phyloP scores from a whole-genome alignment of 2,888 invertebrate species.

The Smittia sp. region DNA sequence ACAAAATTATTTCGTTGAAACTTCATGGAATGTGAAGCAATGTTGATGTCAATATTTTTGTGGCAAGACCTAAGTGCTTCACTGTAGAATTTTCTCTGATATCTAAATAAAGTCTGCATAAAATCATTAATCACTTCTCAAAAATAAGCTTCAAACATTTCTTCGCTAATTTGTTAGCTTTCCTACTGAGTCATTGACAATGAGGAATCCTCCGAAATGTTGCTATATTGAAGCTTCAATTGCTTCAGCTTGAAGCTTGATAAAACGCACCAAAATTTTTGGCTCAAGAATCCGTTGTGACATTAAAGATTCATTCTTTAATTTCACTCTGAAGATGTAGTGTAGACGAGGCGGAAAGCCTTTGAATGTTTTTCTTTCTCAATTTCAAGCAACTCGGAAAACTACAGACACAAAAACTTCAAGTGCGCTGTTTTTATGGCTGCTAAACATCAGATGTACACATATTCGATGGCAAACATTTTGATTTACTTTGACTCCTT shows the following conservation, averaged over 20 bases:
- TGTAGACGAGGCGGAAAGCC: neutral
- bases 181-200: too few species aligned
- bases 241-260: too few species aligned
- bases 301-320: conserved; percentile 41
- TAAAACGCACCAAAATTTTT: neutral
- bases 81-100: too few species aligned
- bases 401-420: conserved; percentile 18
- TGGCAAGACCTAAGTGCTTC: too few species aligned
- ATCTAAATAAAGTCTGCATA: too few species aligned
- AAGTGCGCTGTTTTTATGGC: conserved; percentile 32
- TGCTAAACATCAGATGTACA: neutral
- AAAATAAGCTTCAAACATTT: neutral
- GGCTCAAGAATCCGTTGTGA: neutral
- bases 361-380: conserved; percentile 10
- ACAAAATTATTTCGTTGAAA: neutral
- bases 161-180: neutral
- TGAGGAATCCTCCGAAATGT: too few species aligned
- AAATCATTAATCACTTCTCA: neutral
- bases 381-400: neutral
- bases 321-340: neutral
- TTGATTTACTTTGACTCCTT: neutral
- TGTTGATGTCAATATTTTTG: too few species aligned
- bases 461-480: neutral
- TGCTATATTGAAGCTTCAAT: too few species aligned
- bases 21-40: conserved; percentile 25